phyloP scores from a whole-genome alignment of 1,140 invertebrate species.

The Drosophila dunni region DNA sequence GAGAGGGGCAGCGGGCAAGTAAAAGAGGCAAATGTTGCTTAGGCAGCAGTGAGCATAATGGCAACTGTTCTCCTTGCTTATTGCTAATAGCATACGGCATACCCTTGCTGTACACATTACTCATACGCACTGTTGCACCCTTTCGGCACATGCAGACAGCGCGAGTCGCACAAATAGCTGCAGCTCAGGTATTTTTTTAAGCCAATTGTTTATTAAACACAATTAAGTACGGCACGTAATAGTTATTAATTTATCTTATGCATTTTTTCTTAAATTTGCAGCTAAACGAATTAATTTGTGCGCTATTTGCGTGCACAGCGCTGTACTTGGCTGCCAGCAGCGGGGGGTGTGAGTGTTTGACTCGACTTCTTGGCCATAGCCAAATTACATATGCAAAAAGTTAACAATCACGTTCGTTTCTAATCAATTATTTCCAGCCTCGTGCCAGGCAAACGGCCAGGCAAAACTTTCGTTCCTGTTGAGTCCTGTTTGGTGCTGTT shows the following conservation, averaged over 20 bases:
- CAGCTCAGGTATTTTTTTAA: not conserved
- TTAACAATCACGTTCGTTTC: constrained; percentile 82
- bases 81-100: constrained; percentile 42
- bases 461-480: not conserved
- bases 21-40: constrained; percentile 6
- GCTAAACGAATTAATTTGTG: not conserved
- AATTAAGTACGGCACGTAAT: not conserved
- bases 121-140: constrained; percentile 79
- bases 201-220: not conserved
- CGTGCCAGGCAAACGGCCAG: not conserved
- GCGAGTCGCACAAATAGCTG: not conserved
- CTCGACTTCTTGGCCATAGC: constrained; percentile 45
- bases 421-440: constrained; percentile 79
- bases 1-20: not conserved
- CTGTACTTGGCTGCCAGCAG: not conserved
- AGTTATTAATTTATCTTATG: not conserved
- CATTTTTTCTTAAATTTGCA: not conserved
- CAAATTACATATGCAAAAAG: constrained; percentile 83
- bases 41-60: constrained; percentile 45
- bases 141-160: constrained; percentile 26
- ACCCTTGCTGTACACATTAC: constrained; percentile 55
- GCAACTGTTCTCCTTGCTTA: constrained; percentile 43
- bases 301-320: not conserved
- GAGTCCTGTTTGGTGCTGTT: constrained; percentile 2
- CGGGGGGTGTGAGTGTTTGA: not conserved